Evolutionary conservation across 2,797 vertebrate genomes (phyloP), one percentile per base, ranked within the genome.

Genomic region (Tenualosa thibaudeaui): DNA sequence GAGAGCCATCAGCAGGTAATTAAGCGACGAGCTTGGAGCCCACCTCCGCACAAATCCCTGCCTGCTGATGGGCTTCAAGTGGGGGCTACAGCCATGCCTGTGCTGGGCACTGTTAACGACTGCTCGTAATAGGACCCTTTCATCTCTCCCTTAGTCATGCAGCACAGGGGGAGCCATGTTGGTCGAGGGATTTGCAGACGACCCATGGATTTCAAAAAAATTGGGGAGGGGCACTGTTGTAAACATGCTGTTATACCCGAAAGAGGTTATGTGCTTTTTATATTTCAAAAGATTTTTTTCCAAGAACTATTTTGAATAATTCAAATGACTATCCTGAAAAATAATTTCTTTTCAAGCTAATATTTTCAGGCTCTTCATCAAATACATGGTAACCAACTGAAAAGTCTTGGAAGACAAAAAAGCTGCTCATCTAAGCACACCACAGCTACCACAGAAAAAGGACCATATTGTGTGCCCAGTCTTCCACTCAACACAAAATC

Each of bases 121-220:
- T 82, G 84, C 62, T 84, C 62, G 50, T 83, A 81, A 85, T 85
- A 82, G 85, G 81, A 56, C 68, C 12, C 87, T 85, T 86, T 86
- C 81, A 81, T 86, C 62, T 56, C 75, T 1, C 75, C 60, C 60
- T 24, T 81, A 51, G 26, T 43, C 53, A 24, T 46, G 5, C 71
- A 22, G 2, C 13, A 10, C 51, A n/a, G 13, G 83, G 65, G 37
- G 31, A 40, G 83, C 26, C 3, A 54, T 24, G 51, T 37, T 78
- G 54, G 22, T 1, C 50, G 8, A 37, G 17, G 56, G 68, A 81
- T 58, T 60, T 81, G 22, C 43, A 81, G 53, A 49, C 68, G n/a
- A 24, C 58, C 58, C 58, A 24, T 9, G 58, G 58, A n/a, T 62
- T 24, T 62, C 58, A 62, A 62, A 62, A 24, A 62, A 24, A 56